A percentile compares a stretch with the other conserved stretches of the same genome.
Evolutionary conservation across 2,797 vertebrate species (phyloP).

Genomic region (Lagocephalus sceleratus): DNA sequence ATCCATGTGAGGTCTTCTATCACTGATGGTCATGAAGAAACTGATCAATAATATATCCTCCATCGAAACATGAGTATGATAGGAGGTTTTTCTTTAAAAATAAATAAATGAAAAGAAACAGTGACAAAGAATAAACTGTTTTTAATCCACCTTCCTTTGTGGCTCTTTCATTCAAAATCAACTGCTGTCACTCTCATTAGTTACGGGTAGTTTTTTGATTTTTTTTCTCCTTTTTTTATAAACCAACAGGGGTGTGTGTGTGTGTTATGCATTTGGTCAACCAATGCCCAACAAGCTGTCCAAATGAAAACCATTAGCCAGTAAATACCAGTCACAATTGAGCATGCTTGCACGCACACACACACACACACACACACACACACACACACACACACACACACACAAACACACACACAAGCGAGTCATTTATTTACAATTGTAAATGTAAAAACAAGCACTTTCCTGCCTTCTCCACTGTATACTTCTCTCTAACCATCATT

Average conservation of each 20-base stretch:
- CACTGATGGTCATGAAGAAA: no score
- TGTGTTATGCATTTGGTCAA: no score
- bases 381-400: conserved; percentile 25
- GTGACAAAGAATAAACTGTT: no score
- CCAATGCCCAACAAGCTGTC: conserved; percentile 55
- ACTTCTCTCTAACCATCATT: conserved; percentile 32
- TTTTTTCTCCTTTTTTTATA: no score
- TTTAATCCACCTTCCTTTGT: no score
- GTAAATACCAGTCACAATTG: conserved; percentile 47
- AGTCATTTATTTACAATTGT: conserved; percentile 41
- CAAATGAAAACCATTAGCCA: conserved; percentile 57
- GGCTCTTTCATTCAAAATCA: no score
- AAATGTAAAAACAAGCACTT: conserved; percentile 44
- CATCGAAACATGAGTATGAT: no score
- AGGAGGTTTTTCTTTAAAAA: no score
- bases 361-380: conserved; percentile 23
- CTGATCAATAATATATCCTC: no score
- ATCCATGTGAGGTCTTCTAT: conserved; percentile 8
- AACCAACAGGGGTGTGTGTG: not conserved
- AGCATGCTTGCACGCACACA: conserved; percentile 22
- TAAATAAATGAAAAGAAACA: no score
- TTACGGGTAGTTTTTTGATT: no score
- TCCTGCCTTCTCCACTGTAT: not conserved
- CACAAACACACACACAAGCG: conserved; percentile 21
- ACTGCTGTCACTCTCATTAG: no score